Evolutionary conservation across 2,113 vertebrate genomes (phyloP).

Genomic region (Sclerurus mexicanus): DNA sequence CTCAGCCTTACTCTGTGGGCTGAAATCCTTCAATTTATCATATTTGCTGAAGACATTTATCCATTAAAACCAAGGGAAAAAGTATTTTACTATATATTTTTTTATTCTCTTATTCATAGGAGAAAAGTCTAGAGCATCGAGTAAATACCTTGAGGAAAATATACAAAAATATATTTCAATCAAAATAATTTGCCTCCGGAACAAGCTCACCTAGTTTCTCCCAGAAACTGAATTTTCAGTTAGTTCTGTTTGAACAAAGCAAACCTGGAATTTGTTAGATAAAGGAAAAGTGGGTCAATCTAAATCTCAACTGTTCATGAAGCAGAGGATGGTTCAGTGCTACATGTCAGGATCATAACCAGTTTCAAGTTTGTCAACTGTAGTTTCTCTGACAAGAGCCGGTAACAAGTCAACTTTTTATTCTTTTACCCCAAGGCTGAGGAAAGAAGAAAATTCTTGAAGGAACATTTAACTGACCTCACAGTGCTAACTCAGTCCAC

Average conservation of each 20-base stretch:
- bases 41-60: neutral
- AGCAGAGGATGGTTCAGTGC: neutral
- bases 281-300: neutral
- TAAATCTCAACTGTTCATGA: neutral
- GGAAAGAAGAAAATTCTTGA: neutral
- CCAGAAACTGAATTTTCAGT: neutral
- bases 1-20: neutral
- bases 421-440: neutral
- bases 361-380: neutral
- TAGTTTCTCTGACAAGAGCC: neutral
- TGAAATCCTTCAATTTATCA: neutral
- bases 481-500: neutral
- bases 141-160: neutral
- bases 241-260: neutral
- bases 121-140: neutral
- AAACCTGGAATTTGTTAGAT: neutral
- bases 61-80: neutral
- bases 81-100: neutral
- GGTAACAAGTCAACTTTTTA: neutral
- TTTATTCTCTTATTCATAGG: neutral
- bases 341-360: neutral
- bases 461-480: slow-evolving; percentile 17
- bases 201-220: neutral
- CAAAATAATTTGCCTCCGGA: neutral
- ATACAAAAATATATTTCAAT: neutral